phyloP scores from a whole-genome alignment of 2,797 vertebrate species.

The Microctenopoma stevenorrisi region DNA sequence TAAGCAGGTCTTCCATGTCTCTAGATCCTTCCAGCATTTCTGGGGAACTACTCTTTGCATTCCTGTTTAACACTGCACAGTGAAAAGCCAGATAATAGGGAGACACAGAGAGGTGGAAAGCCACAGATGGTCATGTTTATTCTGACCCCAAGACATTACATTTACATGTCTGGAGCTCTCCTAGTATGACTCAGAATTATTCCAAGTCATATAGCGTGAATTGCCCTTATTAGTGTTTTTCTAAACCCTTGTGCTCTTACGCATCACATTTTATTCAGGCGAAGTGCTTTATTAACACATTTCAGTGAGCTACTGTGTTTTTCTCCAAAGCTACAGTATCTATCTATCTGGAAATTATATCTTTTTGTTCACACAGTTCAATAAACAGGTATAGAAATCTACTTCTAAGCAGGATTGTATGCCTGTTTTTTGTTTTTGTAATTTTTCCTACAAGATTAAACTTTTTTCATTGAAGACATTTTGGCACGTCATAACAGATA shows the following conservation, averaged over 20 bases:
- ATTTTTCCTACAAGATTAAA: no score
- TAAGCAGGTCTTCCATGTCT: neutral
- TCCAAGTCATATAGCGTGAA: conserved; percentile 26
- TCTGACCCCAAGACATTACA: conserved; percentile 48
- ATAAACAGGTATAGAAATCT: no score
- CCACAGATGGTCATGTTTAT: conserved; percentile 60
- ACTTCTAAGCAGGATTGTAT: no score
- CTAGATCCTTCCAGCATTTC: neutral
- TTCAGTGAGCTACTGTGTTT: no score
- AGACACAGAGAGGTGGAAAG: neutral
- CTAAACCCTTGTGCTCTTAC: neutral
- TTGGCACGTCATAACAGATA: no score
- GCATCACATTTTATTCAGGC: neutral
- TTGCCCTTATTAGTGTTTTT: conserved; percentile 27
- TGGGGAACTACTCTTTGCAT: conserved; percentile 31
- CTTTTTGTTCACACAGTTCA: no score
- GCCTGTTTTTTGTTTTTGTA: no score
- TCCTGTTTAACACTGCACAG: conserved; percentile 32
- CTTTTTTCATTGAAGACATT: no score
- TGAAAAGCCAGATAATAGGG: conserved; percentile 35
- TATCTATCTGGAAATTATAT: neutral
- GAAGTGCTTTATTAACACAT: no score
- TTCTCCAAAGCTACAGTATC: no score
- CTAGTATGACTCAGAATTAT: conserved; percentile 4
- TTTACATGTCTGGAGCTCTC: conserved; percentile 46